Conservation (phyloP, 2,113 vertebrate species). For the Mesembrinibis cayennensis region DNA sequence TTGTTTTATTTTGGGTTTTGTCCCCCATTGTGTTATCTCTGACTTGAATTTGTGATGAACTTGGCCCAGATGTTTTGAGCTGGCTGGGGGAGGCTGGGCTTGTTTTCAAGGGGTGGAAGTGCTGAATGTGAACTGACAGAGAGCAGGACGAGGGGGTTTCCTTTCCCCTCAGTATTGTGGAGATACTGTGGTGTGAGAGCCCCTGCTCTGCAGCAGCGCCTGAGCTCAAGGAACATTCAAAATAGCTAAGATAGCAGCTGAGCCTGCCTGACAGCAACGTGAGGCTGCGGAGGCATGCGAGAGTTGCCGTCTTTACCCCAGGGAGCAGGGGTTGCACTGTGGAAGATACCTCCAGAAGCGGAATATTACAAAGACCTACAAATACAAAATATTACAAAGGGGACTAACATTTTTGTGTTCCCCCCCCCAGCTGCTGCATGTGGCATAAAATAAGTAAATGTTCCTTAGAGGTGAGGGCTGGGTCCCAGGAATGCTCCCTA, state of each 20-base stretch:
- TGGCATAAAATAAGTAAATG: background rate
- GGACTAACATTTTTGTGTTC: background rate
- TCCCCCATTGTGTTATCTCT: background rate
- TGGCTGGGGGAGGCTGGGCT: background rate
- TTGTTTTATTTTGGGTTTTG: background rate
- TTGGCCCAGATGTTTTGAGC: background rate
- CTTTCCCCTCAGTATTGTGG: background rate
- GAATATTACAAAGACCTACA: background rate
- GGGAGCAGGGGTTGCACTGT: background rate
- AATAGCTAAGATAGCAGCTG: background rate
- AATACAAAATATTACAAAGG: too few species aligned
- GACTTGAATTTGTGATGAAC: background rate
- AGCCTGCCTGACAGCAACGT: background rate
- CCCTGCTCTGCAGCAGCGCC: background rate
- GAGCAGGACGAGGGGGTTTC: background rate
- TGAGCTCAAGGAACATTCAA: background rate
- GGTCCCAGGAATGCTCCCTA: background rate
- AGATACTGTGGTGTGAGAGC: background rate
- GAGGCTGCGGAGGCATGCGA: accelerated
- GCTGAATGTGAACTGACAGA: background rate
- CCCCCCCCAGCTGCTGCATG: background rate
- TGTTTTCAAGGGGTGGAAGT: background rate
- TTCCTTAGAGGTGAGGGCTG: background rate
- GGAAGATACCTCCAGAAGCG: background rate
- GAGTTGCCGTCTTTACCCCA: background rate